Base-by-base conservation (phyloP, 2,888 invertebrate genomes). In the Acrocera orbiculus region DNA sequence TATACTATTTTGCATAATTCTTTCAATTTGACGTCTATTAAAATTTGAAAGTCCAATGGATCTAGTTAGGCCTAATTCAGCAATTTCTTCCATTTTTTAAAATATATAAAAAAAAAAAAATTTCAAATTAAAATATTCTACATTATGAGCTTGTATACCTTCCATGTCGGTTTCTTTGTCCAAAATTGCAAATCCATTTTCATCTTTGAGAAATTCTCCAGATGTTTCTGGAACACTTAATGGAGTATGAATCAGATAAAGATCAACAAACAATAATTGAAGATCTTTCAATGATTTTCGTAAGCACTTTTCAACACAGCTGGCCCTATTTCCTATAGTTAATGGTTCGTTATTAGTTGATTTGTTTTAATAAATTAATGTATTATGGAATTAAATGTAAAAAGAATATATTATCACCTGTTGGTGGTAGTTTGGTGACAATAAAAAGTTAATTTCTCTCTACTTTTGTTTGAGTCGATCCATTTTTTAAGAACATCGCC, bases 41-140 rank as follows among this genome's bases (percentile, higher is more conserved):
- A 85, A 75, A 54, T 90, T 90, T 0, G 87, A 90, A 4, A 90
- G 53, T 1, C 90, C 90, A 46, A 90, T 81, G 9, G 82, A 69
- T 47, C 73, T 79, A 0, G 76, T 64, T 14, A 73, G 63, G 1
- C 85, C 85, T 1, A 50, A 46, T 2, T 56, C 51, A 6, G 65
- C 62, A 30, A 65, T 49, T 4, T 54, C 52, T 43, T 66, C 66
- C 61, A 66, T 58, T 37, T 55, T 60, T 51, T 61, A 23, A n/a
- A n/a, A n/a, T n/a, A n/a, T n/a, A n/a, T n/a, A n/a, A n/a, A n/a
- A n/a, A n/a, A n/a, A n/a, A n/a, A n/a, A n/a, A n/a, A n/a, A n/a
- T n/a, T n/a, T n/a, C n/a, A n/a, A n/a, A n/a, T n/a, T n/a, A n/a
- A n/a, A n/a, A n/a, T n/a, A n/a, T n/a, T n/a, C n/a, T n/a, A n/a